Conservation (phyloP, 2,888 invertebrate genomes). For the Drosophila villosipedis region DNA sequence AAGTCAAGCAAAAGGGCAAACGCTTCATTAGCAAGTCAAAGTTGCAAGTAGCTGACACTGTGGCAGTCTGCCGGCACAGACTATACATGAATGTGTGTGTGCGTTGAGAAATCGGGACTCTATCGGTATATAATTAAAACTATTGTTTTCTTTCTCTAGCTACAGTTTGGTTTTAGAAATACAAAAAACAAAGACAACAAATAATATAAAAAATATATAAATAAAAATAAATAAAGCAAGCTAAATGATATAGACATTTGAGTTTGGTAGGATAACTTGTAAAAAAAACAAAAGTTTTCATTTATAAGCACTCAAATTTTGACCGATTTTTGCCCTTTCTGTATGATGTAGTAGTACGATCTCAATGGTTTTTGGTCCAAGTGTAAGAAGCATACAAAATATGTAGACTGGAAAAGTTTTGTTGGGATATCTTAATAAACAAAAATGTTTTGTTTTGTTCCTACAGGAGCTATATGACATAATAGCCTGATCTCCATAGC, state of each 20-base stretch:
- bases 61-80: constrained; percentile 2
- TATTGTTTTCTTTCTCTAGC: neutral
- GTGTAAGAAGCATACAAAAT: neutral
- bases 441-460: neutral
- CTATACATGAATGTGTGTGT: neutral
- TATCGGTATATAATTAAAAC: neutral
- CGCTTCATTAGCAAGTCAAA: constrained; percentile 53
- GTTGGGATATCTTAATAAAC: neutral
- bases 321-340: neutral
- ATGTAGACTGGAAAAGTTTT: neutral
- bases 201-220: neutral
- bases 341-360: neutral
- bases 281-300: neutral
- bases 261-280: neutral
- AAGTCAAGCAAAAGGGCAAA: constrained; percentile 36
- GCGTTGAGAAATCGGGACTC: neutral
- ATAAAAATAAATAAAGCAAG: neutral
- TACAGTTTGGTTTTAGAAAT: neutral
- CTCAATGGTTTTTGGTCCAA: no score
- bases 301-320: neutral
- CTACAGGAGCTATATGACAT: neutral
- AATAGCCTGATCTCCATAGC: neutral
- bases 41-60: constrained; percentile 22
- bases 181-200: neutral
- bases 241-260: neutral